Evolutionary conservation across 2,888 invertebrate species (phyloP), one percentile per base, ranked within the genome.

Genomic region (Carabus problematicus): DNA sequence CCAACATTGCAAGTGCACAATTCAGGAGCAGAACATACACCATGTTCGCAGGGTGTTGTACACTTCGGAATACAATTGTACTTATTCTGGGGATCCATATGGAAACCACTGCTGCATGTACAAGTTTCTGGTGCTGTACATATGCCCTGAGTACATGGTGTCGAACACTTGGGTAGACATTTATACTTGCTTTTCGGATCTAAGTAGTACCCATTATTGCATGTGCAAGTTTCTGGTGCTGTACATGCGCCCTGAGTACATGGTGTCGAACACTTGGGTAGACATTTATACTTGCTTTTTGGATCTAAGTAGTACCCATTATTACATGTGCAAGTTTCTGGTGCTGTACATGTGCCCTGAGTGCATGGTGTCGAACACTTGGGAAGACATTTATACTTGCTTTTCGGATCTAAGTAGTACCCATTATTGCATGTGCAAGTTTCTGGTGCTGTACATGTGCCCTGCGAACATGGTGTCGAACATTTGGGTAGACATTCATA

Each of bases 91-190:
- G 58, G 6, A 62, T 72, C 74, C n/a, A 71, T 14, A 7, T 43
- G 54, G 49, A 60, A 85, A 1, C 90, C 91, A 0, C 82, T 80
- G 70, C 86, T 85, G 74, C 91, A 91, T 52, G 88, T 81, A 75
- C 91, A 91, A 72, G 86, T 83, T 77, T 89, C 86, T 0, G 90
- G 90, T 0, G 85, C 84, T 0, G 88, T 85, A 71, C 91, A 91
- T 14, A 84, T 82, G 0, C 90, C 90, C 73, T 91, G 90, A 8
- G 82, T 81, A 71, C 91, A 91, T 0, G 89, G 89, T 11, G 85
- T 84, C 0, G 60, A 41, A 42, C 60, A 60, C 11, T 41, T 60
- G 12, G 60, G 60, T 9, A 18, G 8, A 39, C 71, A 71, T 11
- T 69, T 40, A n/a, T 9, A 55, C n/a, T 58, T 77, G 16, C 76